These are phyloP conservation scores for Spisula solida DNA, from an alignment of 2,888 invertebrate genomes.

Conservation along the genomic window DNA sequence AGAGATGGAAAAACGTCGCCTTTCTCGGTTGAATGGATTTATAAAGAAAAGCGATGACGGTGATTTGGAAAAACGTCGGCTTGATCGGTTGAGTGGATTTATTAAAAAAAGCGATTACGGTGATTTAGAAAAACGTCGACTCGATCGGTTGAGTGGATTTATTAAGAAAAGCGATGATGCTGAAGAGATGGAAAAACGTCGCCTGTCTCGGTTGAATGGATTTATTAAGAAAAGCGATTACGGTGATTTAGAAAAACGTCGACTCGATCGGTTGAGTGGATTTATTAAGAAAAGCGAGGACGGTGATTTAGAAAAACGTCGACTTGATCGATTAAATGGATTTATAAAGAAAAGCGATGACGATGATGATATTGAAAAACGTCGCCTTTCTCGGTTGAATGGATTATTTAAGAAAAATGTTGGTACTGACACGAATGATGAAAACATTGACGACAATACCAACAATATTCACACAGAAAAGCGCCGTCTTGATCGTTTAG, in stretches of 20 bases:
- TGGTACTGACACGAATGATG: neutral
- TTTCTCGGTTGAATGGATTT: slow-evolving; percentile 16
- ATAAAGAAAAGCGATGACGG: slow-evolving; percentile 14
- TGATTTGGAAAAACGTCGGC: neutral
- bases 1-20: neutral
- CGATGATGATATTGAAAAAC: slow-evolving; percentile 8
- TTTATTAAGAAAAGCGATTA: slow-evolving; percentile 26
- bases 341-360: slow-evolving; percentile 51
- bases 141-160: slow-evolving; percentile 35
- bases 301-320: neutral
- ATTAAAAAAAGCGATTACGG: slow-evolving; percentile 44
- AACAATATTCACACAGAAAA: neutral
- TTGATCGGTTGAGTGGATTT: slow-evolving; percentile 31
- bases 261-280: slow-evolving; percentile 20
- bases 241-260: slow-evolving; percentile 1
- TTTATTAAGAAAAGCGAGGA: slow-evolving; percentile 27
- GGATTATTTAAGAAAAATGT: slow-evolving; percentile 40
- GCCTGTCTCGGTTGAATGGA: slow-evolving; percentile 12
- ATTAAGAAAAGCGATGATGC: slow-evolving; percentile 18
- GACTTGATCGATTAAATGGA: slow-evolving; percentile 24
- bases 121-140: slow-evolving; percentile 5
- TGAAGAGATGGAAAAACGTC: neutral
- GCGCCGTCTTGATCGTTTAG: slow-evolving; percentile 7
- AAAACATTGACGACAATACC: too few species aligned
- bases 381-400: slow-evolving; percentile 21